Base-by-base conservation (phyloP, 2,113 vertebrate genomes). In the Eidolon helvum region DNA sequence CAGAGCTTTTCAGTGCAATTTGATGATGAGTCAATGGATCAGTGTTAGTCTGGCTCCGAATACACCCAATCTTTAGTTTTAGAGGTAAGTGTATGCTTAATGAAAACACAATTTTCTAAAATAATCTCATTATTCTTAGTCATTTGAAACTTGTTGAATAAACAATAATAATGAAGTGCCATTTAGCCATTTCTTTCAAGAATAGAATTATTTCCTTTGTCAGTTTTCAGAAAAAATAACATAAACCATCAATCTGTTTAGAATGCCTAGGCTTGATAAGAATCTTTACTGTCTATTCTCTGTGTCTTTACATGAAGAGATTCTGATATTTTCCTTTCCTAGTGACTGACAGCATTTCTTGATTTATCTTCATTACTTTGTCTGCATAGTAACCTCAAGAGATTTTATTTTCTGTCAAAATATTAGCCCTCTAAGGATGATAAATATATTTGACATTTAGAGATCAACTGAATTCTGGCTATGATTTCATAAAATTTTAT, bases 401-500 rank as follows among this genome's bases (percentile, higher is more conserved):
- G 28, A 40, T 59, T 87, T 85, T 28, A 55, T 93, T 93, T 59
- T 7, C 53, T 77, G 28, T 79, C 40, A 84, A 90, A 94, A 82
- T 87, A 78, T 63, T 89, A 87, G n/a, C 21, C 48, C 14, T 95
- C 26, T 66, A 86, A 87, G 30, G 53, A 90, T 61, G 22, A 8
- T 63, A 96, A 94, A 92, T 66, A 50, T 8, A 69, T 3, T 57
- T 95, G 50, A 90, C 45, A 87, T 92, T 92, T 88, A 84, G 14
- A 94, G 33, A 78, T 77, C 35, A 94, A 84, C 30, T 91, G 61
- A 96, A 87, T 71, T 97, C 55, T 79, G 38, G 84, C 28, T 71
- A 89, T 48, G 18, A 33, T 82, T 85, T 91, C 33, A 79, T 87
- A 71, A 83, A 94, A 66, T 66, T 26, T 22, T 80, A 61, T 40